Base-by-base conservation (phyloP, 2,797 vertebrate genomes). In the Furcifer pardalis region DNA sequence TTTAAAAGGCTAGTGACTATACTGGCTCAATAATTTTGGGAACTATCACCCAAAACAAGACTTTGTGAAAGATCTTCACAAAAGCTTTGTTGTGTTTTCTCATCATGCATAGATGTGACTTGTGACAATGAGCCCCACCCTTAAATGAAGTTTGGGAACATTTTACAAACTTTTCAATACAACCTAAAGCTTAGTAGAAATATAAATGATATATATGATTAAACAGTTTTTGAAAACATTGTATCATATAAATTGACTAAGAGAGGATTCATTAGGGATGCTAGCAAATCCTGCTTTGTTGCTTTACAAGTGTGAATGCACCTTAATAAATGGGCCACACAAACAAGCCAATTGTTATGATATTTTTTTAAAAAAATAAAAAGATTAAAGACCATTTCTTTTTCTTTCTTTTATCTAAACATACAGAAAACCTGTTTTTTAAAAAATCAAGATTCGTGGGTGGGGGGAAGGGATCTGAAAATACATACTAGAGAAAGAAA, bases 401-500 rank as follows among this genome's bases (percentile, higher is more conserved):
- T 56, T 19, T 56, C 52, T 90, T 35, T 91, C 93, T 90, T 83
- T 88, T 81, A 91, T 86, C 68, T 82, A 86, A 93, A 91, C 66
- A 73, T 86, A 82, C 83, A 87, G 75, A 85, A 94, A 92, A 90
- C 19, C 87, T 85, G 71, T 88, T 66, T 88, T 66, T 73, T 88
- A 91, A 92, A 91, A 86, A 65, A 65, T 77, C n/a, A n/a, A n/a
- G n/a, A n/a, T n/a, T n/a, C n/a, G n/a, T n/a, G n/a, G 92, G 89
- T 87, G 52, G 92, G 88, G 90, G 42, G 87, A 65, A 90, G 86
- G 89, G 76, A 87, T 95, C 83, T 76, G 72, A 77, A 95, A 93
- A 90, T 76, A 94, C 95, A 94, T 92, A 83, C 80, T 88, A 94
- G 89, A 82, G 0, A 86, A 92, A 94, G 91, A 92, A 94, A 94